Evolutionary conservation across 2,888 invertebrate species (phyloP), one percentile per base, ranked within the genome.

Genomic region (Ctena decussata): DNA sequence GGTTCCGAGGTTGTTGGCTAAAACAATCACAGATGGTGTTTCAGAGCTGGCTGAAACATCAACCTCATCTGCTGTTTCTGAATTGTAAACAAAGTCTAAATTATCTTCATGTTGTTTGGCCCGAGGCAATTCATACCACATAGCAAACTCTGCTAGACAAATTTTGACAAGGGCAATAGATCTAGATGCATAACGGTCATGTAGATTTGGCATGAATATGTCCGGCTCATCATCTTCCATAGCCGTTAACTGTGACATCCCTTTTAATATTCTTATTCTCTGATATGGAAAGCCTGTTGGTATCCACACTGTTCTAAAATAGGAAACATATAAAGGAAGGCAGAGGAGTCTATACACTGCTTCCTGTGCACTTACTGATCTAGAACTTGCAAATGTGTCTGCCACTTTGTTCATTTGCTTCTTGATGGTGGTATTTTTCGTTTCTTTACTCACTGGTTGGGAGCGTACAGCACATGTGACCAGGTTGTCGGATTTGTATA

Each of bases 141-240:
- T 78, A 30, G 90, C 93, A 91, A 92, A 94, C 35, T 93, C 91
- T 0, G 94, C 94, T 15, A 94, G 88, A 85, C 92, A 93, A n/a
- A 90, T 77, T 30, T 91, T 77, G 71, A 94, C 91, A n/a, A 94
- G 77, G 8, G 72, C 32, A n/a, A 82, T 70, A 30, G 93, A 93
- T 57, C 95, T 77, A 11, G 90, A 76, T 18, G 81, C 70, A 86
- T 95, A 95, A 27, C 93, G 85, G 21, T 94, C 92, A 1, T 93
- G 41, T 0, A 92, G 71, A 11, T 91, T 91, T 8, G 82, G 73
- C 11, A 32, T 11, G 78, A 81, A 89, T 12, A 89, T 53, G 87
- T 88, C 71, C 53, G 82, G 73, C 32, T 83, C 78, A n/a, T 86
- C 85, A 75, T 87, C 86, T 30, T 84, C 77, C 46, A 91, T 69